A percentile compares a stretch with the other conserved stretches of the same genome.
These are phyloP conservation scores for Ellobium chinense DNA, from an alignment of 2,888 invertebrate genomes.

Conservation along the genomic window DNA sequence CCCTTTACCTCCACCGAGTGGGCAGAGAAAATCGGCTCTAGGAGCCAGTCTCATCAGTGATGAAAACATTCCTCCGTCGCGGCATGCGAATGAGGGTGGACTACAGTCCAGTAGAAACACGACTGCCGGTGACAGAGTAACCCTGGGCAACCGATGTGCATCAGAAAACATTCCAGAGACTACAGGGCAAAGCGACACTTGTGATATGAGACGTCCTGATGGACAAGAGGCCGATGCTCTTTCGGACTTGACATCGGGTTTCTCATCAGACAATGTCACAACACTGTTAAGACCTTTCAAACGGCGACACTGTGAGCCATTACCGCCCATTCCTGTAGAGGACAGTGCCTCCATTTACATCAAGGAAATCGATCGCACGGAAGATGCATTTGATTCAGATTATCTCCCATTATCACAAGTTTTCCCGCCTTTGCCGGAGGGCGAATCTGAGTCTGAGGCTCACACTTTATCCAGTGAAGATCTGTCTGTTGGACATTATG, in stretches of 20 bases:
- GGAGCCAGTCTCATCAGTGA: neutral
- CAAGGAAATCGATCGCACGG: neutral
- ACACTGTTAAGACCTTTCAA: neutral
- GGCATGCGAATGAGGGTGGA: neutral
- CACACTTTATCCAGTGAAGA: neutral
- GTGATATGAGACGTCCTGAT: neutral
- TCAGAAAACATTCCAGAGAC: no score
- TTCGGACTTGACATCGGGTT: neutral
- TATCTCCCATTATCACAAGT: slow-evolving; percentile 15
- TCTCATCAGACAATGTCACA: neutral
- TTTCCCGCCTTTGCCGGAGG: neutral
- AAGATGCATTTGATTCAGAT: neutral
- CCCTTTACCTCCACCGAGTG: neutral
- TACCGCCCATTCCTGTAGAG: slow-evolving; percentile 15
- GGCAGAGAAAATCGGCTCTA: no score
- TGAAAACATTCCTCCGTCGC: neutral
- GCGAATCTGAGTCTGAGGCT: neutral
- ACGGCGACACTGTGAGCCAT: neutral
- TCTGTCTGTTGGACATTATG: neutral
- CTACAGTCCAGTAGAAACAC: neutral
- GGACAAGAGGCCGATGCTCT: neutral
- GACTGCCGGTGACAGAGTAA: neutral
- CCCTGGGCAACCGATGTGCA: no score
- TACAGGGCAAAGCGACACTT: neutral
- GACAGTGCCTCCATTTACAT: slow-evolving; percentile 3